A percentile compares a stretch with the other conserved stretches of the same genome.
phyloP scores from a whole-genome alignment of 2,113 vertebrate species.

The Chionomys nivalis region DNA sequence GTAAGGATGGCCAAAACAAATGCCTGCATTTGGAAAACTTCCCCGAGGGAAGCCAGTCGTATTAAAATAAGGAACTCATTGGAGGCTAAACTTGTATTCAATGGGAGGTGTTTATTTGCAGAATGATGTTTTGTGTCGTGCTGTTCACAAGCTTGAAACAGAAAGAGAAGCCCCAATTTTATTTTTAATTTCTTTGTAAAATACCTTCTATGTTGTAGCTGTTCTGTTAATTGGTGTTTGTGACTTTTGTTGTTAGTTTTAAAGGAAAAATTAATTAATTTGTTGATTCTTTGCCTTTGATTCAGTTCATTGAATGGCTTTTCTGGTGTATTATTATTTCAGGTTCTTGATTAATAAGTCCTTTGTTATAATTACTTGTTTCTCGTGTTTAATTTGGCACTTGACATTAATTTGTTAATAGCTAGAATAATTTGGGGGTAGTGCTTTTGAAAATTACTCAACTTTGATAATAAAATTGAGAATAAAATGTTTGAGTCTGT shows the following conservation, averaged over 20 bases:
- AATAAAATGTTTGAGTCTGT: conserved; percentile 10
- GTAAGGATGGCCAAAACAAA: conserved; percentile 7
- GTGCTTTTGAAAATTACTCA: conserved; percentile 33
- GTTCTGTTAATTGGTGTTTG: background rate
- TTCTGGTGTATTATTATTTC: background rate
- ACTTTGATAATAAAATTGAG: conserved; percentile 59
- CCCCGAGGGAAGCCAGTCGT: background rate
- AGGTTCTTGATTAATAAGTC: background rate
- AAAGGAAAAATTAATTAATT: conserved; percentile 38
- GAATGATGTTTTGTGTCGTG: conserved; percentile 1
- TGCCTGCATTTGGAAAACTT: background rate
- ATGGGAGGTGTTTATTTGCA: conserved; percentile 6
- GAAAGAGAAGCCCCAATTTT: background rate
- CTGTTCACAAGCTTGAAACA: background rate
- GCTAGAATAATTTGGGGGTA: background rate
- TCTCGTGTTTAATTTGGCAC: background rate
- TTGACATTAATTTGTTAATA: background rate
- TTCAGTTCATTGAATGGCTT: background rate
- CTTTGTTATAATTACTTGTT: background rate
- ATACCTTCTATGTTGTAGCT: conserved; percentile 24
- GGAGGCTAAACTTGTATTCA: background rate
- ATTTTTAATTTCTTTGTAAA: conserved; percentile 47
- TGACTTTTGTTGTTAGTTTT: background rate
- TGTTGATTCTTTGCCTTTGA: background rate
- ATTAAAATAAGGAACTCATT: conserved; percentile 21